Conservation (phyloP, 2,888 invertebrate genomes). For the Amiota communis region DNA sequence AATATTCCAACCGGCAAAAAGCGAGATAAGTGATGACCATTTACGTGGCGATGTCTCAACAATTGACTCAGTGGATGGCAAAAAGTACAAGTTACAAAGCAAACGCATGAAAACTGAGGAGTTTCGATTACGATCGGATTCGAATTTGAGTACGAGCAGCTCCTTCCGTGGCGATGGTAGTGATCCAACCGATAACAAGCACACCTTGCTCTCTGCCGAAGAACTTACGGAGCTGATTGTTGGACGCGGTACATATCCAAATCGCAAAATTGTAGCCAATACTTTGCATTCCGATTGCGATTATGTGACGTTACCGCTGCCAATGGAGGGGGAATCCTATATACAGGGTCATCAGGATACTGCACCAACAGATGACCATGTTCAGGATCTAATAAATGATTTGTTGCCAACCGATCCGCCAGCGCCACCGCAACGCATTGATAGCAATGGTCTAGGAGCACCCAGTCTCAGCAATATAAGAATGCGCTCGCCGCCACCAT, state of each 20-base stretch:
- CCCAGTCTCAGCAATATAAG: constrained; percentile 73
- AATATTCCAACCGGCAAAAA: constrained; percentile 75
- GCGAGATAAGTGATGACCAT: constrained; percentile 72
- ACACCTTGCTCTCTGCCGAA: constrained; percentile 85
- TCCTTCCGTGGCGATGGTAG: constrained; percentile 93
- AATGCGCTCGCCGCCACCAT: constrained; percentile 79
- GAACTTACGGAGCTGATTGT: constrained; percentile 89
- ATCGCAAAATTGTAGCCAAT: constrained; percentile 85
- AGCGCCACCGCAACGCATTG: constrained; percentile 81
- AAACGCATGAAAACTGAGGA: constrained; percentile 75
- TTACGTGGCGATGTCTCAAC: constrained; percentile 55
- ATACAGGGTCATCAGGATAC: constrained; percentile 77
- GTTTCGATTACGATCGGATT: constrained; percentile 83
- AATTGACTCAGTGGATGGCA: constrained; percentile 77
- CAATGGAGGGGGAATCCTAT: constrained; percentile 76
- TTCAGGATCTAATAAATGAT: constrained; percentile 73
- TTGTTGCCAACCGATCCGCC: constrained; percentile 76
- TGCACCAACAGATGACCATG: constrained; percentile 76
- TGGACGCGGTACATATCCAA: constrained; percentile 84
- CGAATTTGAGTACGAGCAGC: constrained; percentile 83
- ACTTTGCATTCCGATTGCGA: constrained; percentile 92
- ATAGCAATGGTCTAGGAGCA: constrained; percentile 76
- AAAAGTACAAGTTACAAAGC: constrained; percentile 59
- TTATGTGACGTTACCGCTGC: constrained; percentile 85
- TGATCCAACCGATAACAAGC: constrained; percentile 86